These are phyloP conservation scores for Nephrotoma flavescens DNA, from an alignment of 2,888 invertebrate genomes.

Conservation along the genomic window DNA sequence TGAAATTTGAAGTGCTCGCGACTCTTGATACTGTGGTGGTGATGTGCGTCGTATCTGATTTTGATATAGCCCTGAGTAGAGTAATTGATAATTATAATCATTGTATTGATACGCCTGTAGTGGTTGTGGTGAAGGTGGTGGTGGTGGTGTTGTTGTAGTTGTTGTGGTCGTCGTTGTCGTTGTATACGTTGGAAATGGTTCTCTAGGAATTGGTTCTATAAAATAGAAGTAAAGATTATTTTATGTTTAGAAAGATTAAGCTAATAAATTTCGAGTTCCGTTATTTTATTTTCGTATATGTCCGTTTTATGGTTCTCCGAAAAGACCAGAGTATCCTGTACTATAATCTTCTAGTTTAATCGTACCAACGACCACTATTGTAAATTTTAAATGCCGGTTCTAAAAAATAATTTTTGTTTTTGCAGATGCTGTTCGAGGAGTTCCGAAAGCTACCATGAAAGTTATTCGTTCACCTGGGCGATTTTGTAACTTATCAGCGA, in stretches of 20 bases:
- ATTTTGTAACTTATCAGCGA: too few species aligned
- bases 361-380: background rate
- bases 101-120: background rate
- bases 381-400: background rate
- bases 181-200: background rate
- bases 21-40: background rate
- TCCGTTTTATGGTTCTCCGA: background rate
- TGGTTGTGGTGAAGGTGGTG: background rate
- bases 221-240: background rate
- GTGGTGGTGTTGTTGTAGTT: slow-evolving; percentile 1
- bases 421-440: too few species aligned
- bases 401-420: too few species aligned
- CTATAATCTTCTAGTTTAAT: background rate
- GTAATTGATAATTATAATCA: background rate
- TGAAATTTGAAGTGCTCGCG: slow-evolving; percentile 18
- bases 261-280: background rate
- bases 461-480: too few species aligned
- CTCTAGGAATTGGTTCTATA: slow-evolving; percentile 4
- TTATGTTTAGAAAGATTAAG: background rate
- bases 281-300: background rate
- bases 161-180: background rate
- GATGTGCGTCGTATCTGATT: background rate
- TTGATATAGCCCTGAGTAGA: background rate
- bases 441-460: too few species aligned
- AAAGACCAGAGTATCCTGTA: background rate